Evolutionary conservation across 2,888 invertebrate genomes (phyloP), one percentile per base, ranked within the genome.

Genomic region (Caenorhabditis zanzibari): DNA sequence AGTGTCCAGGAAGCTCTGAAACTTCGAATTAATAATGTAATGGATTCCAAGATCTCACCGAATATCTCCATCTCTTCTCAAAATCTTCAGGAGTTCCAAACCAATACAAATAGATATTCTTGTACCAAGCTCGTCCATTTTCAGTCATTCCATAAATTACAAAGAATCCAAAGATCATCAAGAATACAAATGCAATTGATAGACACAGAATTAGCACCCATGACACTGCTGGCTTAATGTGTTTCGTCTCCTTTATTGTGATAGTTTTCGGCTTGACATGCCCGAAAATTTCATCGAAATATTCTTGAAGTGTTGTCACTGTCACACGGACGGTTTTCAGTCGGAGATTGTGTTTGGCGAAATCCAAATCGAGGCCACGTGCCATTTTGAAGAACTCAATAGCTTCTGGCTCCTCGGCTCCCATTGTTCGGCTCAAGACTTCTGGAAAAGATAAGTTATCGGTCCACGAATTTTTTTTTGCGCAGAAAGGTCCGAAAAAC

Each of bases 61-160:
- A 63, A 14, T 63, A 63, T 41, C 63, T 63, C 63, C 63, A 63
- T 5, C 63, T 10, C 32, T 26, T 24, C 44, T 63, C 63, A 63
- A 26, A 63, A 14, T 63, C 63, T 7, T 24, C 41, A 5, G 22
- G 16, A 16, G 24, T 63, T 22, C 63, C 63, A 44, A 63, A 63
- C 12, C 19, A 63, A 16, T 63, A 63, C 26, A 63, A 26, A 58
- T 58, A 58, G 16, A 28, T 10, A n/a, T 58, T 58, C 32, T 28
- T 58, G 58, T 58, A 58, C 32, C 26, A 26, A 10, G 58, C 32
- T 35, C 58, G 10, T n/a, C 58, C 58, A 12, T 32, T 35, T 58
- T 58, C 35, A 16, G 58, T 58, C 6, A 58, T 7, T 32, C 32
- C 58, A 58, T 35, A 58, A 6, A 54, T 26, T 1, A 14, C 26